Base-by-base conservation (phyloP, 2,797 vertebrate species). In the Intellagama lesueurii region DNA sequence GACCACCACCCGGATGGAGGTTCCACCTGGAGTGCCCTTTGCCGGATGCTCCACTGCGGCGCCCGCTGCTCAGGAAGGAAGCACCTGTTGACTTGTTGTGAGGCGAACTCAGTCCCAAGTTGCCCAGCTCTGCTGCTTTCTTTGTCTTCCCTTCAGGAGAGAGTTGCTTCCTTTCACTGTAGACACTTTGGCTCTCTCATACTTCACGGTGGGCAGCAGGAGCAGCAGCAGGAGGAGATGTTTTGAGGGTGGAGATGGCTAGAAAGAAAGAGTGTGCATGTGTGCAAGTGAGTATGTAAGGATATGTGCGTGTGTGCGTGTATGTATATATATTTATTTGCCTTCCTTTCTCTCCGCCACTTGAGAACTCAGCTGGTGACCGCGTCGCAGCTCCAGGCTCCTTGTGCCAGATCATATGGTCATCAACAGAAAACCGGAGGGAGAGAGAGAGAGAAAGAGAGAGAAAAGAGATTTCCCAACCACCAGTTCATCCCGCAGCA, bases 401-500 rank as follows among this genome's bases (percentile, higher is more conserved):
- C 80, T 91, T 52, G 80, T 94, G 91, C 92, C 92, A 94, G 85
- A 86, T 94, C 93, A 92, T 86, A 93, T 94, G 91, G 91, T 87
- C 90, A 92, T 93, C 90, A 94, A 86, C 78, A 5, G 83, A 47
- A 85, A 88, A 93, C 88, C 7, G 75, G 82, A 92, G 92, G 94
- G 86, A 17, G 73, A 87, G 28, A 78, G 49, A 49, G 85, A 66
- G 82, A 52, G 93, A 75, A 90, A 83, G 70, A 60, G 83, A 47
- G 85, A 85, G 52, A 19, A 68, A 44, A n/a, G 85, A 80, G 72
- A 60, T 83, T 87, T 79, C 88, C 91, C 75, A 60, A 1, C 75
- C 44, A 68, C 72, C 47, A 77, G 83, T 76, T 85, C 83, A 69
- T 81, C 90, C 87, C 75, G 70, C 90, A 88, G 70, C 90, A 89